These are phyloP conservation scores for Spheniscus mendiculus DNA, from an alignment of 2,113 vertebrate species.

Conservation along the genomic window DNA sequence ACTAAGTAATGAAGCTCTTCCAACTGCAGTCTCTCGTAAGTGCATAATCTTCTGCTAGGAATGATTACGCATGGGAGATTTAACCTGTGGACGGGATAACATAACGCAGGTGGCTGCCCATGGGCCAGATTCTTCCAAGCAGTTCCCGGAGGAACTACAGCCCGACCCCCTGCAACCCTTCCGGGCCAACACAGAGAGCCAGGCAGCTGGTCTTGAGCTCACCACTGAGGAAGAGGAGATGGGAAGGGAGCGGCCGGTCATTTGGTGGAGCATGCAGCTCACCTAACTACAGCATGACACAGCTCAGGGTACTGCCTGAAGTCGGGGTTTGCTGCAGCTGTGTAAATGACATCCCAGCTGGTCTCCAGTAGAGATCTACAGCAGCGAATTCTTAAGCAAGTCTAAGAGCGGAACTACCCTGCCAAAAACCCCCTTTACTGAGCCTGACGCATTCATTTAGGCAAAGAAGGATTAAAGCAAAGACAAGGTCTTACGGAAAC, in stretches of 20 bases:
- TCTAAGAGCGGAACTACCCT: neutral
- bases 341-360: neutral
- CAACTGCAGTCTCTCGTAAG: neutral
- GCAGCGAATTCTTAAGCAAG: neutral
- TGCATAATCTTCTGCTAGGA: neutral
- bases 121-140: neutral
- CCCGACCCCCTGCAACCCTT: neutral
- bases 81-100: neutral
- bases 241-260: neutral
- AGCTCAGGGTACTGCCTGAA: neutral
- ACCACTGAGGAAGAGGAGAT: neutral
- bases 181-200: neutral
- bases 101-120: neutral
- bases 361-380: neutral
- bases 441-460: neutral
- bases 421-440: neutral
- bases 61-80: neutral
- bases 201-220: neutral
- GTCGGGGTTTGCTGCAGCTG: neutral
- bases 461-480: neutral
- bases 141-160: neutral
- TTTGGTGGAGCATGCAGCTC: neutral
- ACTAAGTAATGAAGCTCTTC: neutral
- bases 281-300: neutral
- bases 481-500: neutral